These are phyloP conservation scores for Myopa testacea DNA, from an alignment of 2,888 invertebrate genomes.

Conservation along the genomic window DNA sequence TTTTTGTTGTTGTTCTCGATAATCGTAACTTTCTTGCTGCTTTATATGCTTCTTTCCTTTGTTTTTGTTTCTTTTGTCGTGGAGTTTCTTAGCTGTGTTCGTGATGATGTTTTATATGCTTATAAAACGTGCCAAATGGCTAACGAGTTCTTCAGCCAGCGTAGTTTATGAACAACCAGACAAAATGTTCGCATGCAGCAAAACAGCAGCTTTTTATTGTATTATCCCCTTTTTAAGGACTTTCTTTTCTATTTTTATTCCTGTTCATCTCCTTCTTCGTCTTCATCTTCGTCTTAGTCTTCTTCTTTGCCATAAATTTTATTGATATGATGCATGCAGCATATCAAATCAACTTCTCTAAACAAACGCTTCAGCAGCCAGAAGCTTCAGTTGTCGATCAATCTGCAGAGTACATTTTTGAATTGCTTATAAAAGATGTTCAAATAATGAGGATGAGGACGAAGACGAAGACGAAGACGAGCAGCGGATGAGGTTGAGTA, in stretches of 20 bases:
- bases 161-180: background rate
- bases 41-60: background rate
- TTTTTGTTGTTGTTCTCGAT: background rate
- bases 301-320: background rate
- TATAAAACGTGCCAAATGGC: background rate
- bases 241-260: too few relatives aligned
- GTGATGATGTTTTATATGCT: background rate
- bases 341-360: slow-evolving; percentile 20
- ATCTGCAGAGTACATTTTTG: background rate
- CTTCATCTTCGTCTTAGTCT: background rate
- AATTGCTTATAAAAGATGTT: background rate
- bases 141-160: background rate
- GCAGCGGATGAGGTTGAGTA: too few relatives aligned
- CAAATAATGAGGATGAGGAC: background rate
- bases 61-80: background rate
- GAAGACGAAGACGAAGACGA: background rate
- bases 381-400: slow-evolving; percentile 29
- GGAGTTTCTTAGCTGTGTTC: background rate
- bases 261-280: background rate
- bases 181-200: background rate
- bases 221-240: background rate
- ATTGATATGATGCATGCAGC: slow-evolving; percentile 17
- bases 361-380: slow-evolving; percentile 6
- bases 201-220: background rate
- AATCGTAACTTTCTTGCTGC: background rate